Evolutionary conservation across 2,113 vertebrate genomes (phyloP), one percentile per base, ranked within the genome.

Genomic region (Marcusenius ussheri): DNA sequence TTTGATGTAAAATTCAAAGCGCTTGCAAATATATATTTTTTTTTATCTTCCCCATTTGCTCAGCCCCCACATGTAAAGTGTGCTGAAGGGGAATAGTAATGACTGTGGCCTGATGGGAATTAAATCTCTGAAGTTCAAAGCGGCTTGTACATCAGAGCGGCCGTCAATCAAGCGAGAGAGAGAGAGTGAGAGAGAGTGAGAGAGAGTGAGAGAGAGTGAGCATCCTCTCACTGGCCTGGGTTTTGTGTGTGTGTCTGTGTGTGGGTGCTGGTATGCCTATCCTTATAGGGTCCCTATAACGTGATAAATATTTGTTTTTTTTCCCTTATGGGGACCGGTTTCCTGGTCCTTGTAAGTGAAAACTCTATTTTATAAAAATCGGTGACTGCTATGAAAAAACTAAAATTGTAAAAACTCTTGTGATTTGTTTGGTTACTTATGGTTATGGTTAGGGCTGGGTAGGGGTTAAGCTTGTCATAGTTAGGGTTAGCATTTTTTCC

Each of bases 1-100:
- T 94, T 97, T 97, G 96, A 98, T 97, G 97, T 97, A 56, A 92
- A 96, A 97, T 96, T 98, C 97, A 98, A 98, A 98, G 98, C 92
- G 91, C 85, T 96, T 96, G 97, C 97, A 97, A 95, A 96, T 98
- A 93, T 95, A 93, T 70, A 70, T 70, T 5, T 70, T 62, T 95
- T 97, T 98, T 98, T 96, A 98, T 98, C 96, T 97, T 93, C 96
- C 94, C 45, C 96, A 92, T 97, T 97, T 95, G 95, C 97, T 93
- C 93, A 95, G 96, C 94, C 95, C 95, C 96, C 93, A 94, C 96
- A 96, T 97, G 96, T 97, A 98, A 97, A 98, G 97, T 96, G 96
- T 92, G 96, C 95, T 96, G 97, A 96, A 97, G 97, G 96, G 95
- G 98, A 97, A 98, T 98, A 95, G 95, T 97, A 97, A 98, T 96